A percentile compares a stretch with the other conserved stretches of the same genome.
Conservation (phyloP, 1,140 invertebrate genomes). For the Drosophila lacertosa region DNA sequence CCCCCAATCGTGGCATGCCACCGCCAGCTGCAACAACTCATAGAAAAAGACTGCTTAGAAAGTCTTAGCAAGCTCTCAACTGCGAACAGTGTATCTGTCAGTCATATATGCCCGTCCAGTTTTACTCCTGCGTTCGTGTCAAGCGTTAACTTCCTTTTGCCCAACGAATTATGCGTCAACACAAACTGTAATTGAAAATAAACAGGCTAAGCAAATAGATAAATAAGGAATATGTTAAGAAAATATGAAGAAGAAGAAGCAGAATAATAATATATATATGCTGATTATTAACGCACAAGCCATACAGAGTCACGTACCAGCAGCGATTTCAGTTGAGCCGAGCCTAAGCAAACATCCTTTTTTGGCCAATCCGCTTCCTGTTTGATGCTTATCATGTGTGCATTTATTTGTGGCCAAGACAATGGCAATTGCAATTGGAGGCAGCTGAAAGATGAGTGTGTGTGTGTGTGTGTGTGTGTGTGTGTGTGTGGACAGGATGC, state of each 20-base stretch:
- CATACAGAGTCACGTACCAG: conserved; percentile 70
- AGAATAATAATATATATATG: no score
- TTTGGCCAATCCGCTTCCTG: conserved; percentile 72
- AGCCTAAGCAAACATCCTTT: conserved; percentile 77
- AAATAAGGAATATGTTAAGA: conserved; percentile 14
- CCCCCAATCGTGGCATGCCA: conserved; percentile 11
- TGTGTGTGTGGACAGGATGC: conserved; percentile 46
- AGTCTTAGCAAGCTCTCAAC: no score
- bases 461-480: conserved; percentile 1
- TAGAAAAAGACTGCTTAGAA: conserved; percentile 8
- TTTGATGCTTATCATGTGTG: conserved; percentile 65
- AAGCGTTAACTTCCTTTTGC: conserved; percentile 53
- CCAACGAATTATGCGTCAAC: conserved; percentile 54
- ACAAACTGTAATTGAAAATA: conserved; percentile 69
- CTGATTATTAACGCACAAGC: conserved; percentile 46
- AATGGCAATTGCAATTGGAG: conserved; percentile 53
- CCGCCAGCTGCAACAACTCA: conserved; percentile 31
- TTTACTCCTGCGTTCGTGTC: conserved; percentile 4
- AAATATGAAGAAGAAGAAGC: conserved; percentile 3
- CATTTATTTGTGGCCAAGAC: conserved; percentile 38
- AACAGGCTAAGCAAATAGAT: conserved; percentile 69
- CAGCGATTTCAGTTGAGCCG: conserved; percentile 16
- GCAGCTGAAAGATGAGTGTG: conserved; percentile 37
- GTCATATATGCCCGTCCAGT: not conserved
- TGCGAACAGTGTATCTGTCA: not conserved